Evolutionary conservation across 23 tunicate species (phyloP), one percentile per base, ranked within the genome.

Genomic region (Oikopleura vanhoeffeni): DNA sequence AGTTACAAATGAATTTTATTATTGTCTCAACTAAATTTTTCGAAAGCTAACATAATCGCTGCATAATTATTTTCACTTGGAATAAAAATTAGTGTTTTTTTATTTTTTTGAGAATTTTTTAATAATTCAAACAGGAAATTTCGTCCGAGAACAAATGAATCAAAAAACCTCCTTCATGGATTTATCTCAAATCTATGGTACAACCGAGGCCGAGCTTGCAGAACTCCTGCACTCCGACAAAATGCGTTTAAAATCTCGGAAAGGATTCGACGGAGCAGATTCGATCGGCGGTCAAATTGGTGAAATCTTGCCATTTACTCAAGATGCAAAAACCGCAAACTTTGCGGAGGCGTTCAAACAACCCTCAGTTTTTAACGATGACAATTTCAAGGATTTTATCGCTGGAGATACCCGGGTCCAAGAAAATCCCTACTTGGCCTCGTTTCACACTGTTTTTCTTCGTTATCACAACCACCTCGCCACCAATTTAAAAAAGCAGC

Each of bases 101-200:
- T 49, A 49, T 49, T 49, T 49, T 49, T 49, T 24, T 49, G 64
- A 8, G 24, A 24, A 13, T 49, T 49, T 49, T 8, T 49, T 49
- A 8, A 49, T 49, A 49, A 49, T 49, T 49, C 64, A 49, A 49
- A 49, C 13, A 71, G 79, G 79, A 13, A 30, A 18, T 38, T 71
- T 71, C 32, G 79, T 71, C 38, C 79, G 79, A 24, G 79, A 71
- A 71, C 79, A 71, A 30, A 71, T 71, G 79, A 71, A 71, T 30
- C 79, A 71, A 71, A 71, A 71, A 30, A 13, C 79, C 36, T 18
- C 79, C 79, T 71, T 71, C 38, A 28, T 71, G 34, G 79, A 71
- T 38, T 32, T 71, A 38, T 24, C 38, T 13, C 79, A 71, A 71
- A 30, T 71, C 32, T 71, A 71, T 38, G 79, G 79, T 32, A 2